These are phyloP conservation scores for Spisula solida DNA, from an alignment of 2,888 invertebrate species.

Conservation along the genomic window DNA sequence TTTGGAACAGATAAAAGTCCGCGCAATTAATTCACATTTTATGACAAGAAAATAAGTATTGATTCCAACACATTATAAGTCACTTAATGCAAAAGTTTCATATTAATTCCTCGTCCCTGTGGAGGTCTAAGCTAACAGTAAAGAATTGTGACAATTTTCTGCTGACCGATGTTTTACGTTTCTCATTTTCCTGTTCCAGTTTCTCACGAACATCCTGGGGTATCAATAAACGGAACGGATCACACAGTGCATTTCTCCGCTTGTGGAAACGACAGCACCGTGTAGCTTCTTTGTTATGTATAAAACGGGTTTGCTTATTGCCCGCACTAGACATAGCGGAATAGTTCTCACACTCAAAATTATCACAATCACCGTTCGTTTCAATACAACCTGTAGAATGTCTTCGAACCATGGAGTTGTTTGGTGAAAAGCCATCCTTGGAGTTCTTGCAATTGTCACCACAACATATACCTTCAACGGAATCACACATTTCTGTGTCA, in stretches of 20 bases:
- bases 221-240: constrained; percentile 61
- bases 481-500: neutral
- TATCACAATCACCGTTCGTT: neutral
- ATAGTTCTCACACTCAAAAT: neutral
- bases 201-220: constrained; percentile 64
- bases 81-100: constrained; percentile 12
- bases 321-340: neutral
- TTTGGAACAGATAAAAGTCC: too few species aligned
- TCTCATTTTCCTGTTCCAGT: constrained; percentile 60
- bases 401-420: neutral
- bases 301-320: neutral
- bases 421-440: neutral
- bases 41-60: too few species aligned
- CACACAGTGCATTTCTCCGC: constrained; percentile 66
- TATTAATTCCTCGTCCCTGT: constrained; percentile 69
- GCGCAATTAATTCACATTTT: too few species aligned
- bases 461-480: neutral
- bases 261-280: constrained; percentile 58
- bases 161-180: constrained; percentile 57
- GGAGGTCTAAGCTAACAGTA: constrained; percentile 58
- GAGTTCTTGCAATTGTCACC: neutral
- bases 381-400: constrained; percentile 31
- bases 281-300: constrained; percentile 49
- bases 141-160: constrained; percentile 65
- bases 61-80: neutral